phyloP scores from a whole-genome alignment of 1,140 invertebrate genomes.

The Drosophila erecta region DNA sequence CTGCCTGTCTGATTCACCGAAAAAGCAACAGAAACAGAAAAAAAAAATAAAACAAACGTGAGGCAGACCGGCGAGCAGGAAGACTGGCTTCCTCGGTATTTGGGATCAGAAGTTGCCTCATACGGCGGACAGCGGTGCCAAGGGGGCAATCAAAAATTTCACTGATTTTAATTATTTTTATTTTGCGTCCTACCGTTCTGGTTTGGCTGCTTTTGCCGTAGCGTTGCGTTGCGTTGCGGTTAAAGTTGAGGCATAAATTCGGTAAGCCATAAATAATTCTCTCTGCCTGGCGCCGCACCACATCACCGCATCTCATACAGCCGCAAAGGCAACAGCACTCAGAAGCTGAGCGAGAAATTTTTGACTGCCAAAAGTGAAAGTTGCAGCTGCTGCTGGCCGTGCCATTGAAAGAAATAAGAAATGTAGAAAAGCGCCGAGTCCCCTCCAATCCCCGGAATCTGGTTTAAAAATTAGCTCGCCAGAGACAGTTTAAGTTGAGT shows the following conservation, averaged over 20 bases:
- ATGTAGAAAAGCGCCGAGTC: constrained; percentile 65
- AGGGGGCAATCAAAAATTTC: constrained; percentile 64
- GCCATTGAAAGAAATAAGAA: constrained; percentile 73
- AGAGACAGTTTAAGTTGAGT: constrained; percentile 63
- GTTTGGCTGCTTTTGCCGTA: constrained; percentile 44
- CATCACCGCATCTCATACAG: constrained; percentile 26
- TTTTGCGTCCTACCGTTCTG: constrained; percentile 68
- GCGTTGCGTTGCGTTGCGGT: constrained; percentile 52
- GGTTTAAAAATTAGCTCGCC: constrained; percentile 54
- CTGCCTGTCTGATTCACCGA: constrained; percentile 40
- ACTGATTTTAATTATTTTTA: constrained; percentile 77
- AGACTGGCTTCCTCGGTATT: constrained; percentile 28
- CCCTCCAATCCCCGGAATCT: background rate
- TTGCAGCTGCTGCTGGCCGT: constrained; percentile 73
- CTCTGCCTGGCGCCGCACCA: constrained; percentile 42
- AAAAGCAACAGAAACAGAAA: constrained; percentile 7
- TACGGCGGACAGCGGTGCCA: background rate
- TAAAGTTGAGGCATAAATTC: constrained; percentile 75
- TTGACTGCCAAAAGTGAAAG: constrained; percentile 81
- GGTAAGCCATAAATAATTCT: constrained; percentile 76
- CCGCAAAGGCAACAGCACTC: constrained; percentile 30
- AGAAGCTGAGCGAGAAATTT: constrained; percentile 80
- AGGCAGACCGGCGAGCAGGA: constrained; percentile 38
- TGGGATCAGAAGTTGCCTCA: constrained; percentile 38
- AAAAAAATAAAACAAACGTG: constrained; percentile 21